Evolutionary conservation across 2,113 vertebrate genomes (phyloP), one percentile per base, ranked within the genome.

Genomic region (Monopterus albus): DNA sequence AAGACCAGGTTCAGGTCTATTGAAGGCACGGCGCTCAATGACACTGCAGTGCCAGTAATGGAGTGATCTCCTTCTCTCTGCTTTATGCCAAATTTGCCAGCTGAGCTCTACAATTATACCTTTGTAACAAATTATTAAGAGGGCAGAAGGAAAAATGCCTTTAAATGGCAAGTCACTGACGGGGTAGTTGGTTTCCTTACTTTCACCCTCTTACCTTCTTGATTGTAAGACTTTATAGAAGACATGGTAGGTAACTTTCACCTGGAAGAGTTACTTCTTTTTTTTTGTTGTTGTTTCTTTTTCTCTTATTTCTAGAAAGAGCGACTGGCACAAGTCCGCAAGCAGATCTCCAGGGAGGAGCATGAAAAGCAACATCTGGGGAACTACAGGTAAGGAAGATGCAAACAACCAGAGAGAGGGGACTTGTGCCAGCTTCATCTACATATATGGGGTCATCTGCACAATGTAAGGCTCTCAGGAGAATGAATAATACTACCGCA

Each of bases 361-460:
- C 94, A 98, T 72, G 98, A 99, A 93, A 98, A 96, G 46, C 93
- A 94, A 81, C 95, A 99, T 80, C 94, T 98, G 94, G 98, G 98
- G 61, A 99, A 98, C 88, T 99, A 99, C 89, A 97, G 96, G 98
- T 98, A 95, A 91, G 56, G 2, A 59, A 61, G 42, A 65, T 18
- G 26, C 68, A 82, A 60, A 59, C n/a, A 33, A 33, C 28, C 2
- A 26, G 55, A 15, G 9, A 26, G 26, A 49, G 2, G 14, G 29
- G 12, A 26, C 33, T 62, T 40, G n/a, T 84, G 56, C 67, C 71
- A 63, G 40, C 50, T 49, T 23, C 15, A n/a, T 58, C 83, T 81
- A 72, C 58, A 66, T 85, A 86, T 58, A 67, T 66, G n/a, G 63
- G 82, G 84, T 90, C 78, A 72, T 76, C 81, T 72, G 26, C 38